A percentile compares a stretch with the other conserved stretches of the same genome.
Evolutionary conservation across 2,797 vertebrate genomes (phyloP).

Genomic region (Phrynocephalus forsythii): DNA sequence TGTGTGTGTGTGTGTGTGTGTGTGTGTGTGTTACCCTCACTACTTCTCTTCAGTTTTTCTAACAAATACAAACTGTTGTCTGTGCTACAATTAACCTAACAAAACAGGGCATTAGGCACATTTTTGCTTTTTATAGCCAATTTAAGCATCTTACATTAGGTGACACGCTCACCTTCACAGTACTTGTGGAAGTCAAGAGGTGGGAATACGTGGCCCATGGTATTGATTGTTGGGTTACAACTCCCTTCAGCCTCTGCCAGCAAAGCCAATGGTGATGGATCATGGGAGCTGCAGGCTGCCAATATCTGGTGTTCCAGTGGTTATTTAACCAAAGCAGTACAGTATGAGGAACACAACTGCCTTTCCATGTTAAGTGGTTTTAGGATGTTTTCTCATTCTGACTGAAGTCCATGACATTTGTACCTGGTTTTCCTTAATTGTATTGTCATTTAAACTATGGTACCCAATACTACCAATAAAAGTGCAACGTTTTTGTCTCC

Average conservation of each 20-base stretch:
- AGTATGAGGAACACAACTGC: background rate
- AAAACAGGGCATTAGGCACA: background rate
- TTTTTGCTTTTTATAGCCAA: background rate
- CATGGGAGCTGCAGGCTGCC: background rate
- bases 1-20: too few relatives aligned
- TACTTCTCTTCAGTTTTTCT: background rate
- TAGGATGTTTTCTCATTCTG: background rate
- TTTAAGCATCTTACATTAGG: background rate
- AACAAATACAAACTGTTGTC: background rate
- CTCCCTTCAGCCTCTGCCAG: background rate
- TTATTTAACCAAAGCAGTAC: background rate
- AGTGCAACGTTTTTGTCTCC: too few relatives aligned
- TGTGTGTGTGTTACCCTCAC: too few relatives aligned
- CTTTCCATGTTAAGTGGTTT: background rate
- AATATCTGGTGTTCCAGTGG: background rate
- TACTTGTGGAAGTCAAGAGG: background rate
- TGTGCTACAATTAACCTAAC: background rate
- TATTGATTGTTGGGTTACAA: background rate
- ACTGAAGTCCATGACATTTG: too few relatives aligned
- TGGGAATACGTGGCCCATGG: background rate
- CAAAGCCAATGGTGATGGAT: background rate
- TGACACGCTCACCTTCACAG: background rate
- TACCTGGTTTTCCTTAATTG: background rate
- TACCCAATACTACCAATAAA: too few relatives aligned
- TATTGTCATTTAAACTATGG: background rate